Base-by-base conservation (phyloP, 30 jellyfish, hydroid and myxozoan species). In the Hydractinia symbiolongicarpus region DNA sequence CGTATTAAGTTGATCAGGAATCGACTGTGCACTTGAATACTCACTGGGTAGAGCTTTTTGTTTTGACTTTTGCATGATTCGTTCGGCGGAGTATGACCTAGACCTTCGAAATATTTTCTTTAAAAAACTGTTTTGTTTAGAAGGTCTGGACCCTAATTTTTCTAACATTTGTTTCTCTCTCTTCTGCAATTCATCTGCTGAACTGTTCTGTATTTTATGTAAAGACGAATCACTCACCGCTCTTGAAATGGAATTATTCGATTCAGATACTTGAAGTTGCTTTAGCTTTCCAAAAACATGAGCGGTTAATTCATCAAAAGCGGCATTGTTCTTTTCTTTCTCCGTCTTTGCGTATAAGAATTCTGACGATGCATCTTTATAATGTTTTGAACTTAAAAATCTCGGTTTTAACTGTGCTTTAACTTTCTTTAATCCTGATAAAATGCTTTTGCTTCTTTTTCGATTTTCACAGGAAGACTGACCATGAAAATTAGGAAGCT, bases 311-410 rank as follows among this genome's bases (percentile, higher is more conserved):
- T 64, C 74, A n/a, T 64, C 74, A 64, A 64, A 64, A 7, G 74
- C 40, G 19, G 40, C 9, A 44, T 51, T 64, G 74, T 7, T 64
- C 40, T 64, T 64, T 6, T 64, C 74, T 64, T n/a, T 9, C 51
- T 50, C 51, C 14, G 56, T 71, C 51, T 71, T 71, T 58, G 30
- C 80, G 61, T 20, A 71, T 30, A 60, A 71, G 80, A 71, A 71
- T 71, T 71, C 80, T 8, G 80, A 71, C 3, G 80, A n/a, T 50
- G 61, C 80, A 20, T 71, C 80, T 71, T 71, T 71, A 15, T 30
- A 71, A 71, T 50, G 80, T 20, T 71, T 71, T 4, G 80, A 50
- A 71, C 80, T 20, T 49, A 13, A 21, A 4, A 20, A 50, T 71
- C 51, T 71, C 61, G 80, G 61, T 20, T 71, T 71, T 20, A 71